Evolutionary conservation across 2,888 invertebrate species (phyloP), one percentile per base, ranked within the genome.

Genomic region (Drosophila fungiperda): DNA sequence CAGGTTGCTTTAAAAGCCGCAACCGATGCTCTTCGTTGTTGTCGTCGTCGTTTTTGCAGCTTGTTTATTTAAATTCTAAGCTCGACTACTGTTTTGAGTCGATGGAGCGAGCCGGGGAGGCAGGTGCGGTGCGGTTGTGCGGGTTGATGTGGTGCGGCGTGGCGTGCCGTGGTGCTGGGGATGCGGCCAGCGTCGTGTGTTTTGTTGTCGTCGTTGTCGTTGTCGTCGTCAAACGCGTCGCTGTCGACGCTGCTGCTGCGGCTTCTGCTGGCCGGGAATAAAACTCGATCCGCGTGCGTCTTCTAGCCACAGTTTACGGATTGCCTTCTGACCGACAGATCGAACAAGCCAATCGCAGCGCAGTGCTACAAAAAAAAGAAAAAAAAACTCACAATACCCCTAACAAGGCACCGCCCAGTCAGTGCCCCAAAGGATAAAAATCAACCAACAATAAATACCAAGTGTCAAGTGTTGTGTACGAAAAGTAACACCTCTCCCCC

Each of bases 231-330:
- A 73, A 58, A n/a, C 38, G 55, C 75, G 82, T 72, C 45, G 69
- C 60, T 49, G 53, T 48, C 53, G 68, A 35, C 53, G 68, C 64
- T 71, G 76, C 62, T 59, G 75, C 66, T 42, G 67, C 75, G 73
- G 76, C 81, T 83, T 83, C 77, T 83, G 86, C 88, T 88, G 83
- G 89, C 86, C 89, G 91, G 91, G 93, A 93, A 93, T 93, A 93
- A 93, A 93, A 93, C 93, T 93, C 93, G 93, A 92, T 92, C 91
- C 90, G 89, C 92, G 83, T 86, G 77, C 88, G 90, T 90, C 87
- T 92, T 92, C 90, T 91, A 93, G 92, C 91, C 93, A 93, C 93
- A 93, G 93, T 93, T 92, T 92, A 93, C 92, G 92, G 92, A 92
- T 92, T 93, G 93, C 93, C 92, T 93, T 93, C 93, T 92, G 91